Evolutionary conservation across 37 sponge, comb jelly and placozoan species (phyloP).

Genomic region (Ephydatia muelleri): DNA sequence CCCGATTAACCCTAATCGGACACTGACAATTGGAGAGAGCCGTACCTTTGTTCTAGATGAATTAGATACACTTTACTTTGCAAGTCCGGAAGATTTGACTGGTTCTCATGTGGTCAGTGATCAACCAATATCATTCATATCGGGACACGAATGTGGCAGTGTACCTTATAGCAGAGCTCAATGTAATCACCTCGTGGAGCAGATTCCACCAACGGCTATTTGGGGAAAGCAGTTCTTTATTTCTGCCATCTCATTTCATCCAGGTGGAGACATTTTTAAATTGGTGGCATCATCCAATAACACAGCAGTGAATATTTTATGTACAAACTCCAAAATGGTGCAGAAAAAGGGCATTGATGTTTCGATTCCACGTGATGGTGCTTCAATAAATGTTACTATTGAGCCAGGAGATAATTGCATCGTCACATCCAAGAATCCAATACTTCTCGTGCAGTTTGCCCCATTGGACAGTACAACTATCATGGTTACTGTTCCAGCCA

Average conservation of each 20-base stretch:
- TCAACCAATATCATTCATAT: constrained; percentile 36
- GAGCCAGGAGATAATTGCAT: neutral
- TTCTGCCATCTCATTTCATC: neutral
- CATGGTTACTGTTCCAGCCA: constrained; percentile 53
- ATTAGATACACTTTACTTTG: constrained; percentile 29
- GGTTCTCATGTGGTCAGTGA: constrained; percentile 26
- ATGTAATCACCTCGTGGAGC: constrained; percentile 49
- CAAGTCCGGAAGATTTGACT: constrained; percentile 24
- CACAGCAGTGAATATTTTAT: constrained; percentile 19
- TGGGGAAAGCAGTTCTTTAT: constrained; percentile 55
- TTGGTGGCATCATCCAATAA: constrained; percentile 29
- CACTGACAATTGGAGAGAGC: constrained; percentile 10
- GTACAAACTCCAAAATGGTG: neutral
- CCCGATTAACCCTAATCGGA: neutral
- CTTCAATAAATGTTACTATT: neutral
- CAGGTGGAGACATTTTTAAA: constrained; percentile 20
- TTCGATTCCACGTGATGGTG: constrained; percentile 1
- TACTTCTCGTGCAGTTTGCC: constrained; percentile 24
- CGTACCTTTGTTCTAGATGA: constrained; percentile 5
- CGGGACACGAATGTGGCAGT: constrained; percentile 47
- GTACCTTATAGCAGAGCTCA: constrained; percentile 1
- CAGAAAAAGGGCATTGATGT: neutral
- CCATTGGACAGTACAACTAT: constrained; percentile 24
- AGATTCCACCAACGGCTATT: constrained; percentile 48
- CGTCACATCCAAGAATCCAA: constrained; percentile 3